Evolutionary conservation across 2,888 invertebrate genomes (phyloP), one percentile per base, ranked within the genome.

Genomic region (Microchrysa polita): DNA sequence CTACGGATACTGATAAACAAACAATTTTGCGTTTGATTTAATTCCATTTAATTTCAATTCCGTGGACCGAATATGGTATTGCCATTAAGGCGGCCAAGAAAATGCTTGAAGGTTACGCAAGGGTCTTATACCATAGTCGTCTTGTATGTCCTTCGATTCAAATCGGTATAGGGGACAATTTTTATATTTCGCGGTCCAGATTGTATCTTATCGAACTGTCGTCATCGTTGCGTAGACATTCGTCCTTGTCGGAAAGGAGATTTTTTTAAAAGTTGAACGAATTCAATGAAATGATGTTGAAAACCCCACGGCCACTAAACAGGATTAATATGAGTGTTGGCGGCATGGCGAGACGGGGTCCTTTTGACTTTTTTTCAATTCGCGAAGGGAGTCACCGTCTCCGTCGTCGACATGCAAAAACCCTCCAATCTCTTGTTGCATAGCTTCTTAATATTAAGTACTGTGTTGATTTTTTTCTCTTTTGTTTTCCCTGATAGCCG

Each of bases 1-100:
- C 27, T 34, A 34, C 27, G 7, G 27, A 52, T 52, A 14, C 60
- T 74, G 74, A 76, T 76, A 76, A 76, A 76, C 74, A 76, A 76
- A 74, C 74, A 76, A 76, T 76, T 76, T 76, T 69, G 75, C 75
- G 76, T 76, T 75, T 75, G 76, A 76, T 75, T 76, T 76, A 76
- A 76, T 76, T 76, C 75, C 76, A 76, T 76, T 76, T 75, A 75
- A 75, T 72, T 67, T 67, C 48, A 18, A 60, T 53, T 16, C 18
- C 16, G n/a, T 59, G 42, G 59, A 18, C 40, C 20, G 44, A 18
- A 22, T n/a, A n/a, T 27, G 44, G 20, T 34, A 16, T 18, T 40
- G 22, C 57, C 16, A 69, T 42, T 53, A 18, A 65, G 65, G 44
- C 20, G 14, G 48, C 16, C 16, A 4, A n/a, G 12, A 34, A 34